Conservation (phyloP, 2,113 vertebrate genomes). For the Eulemur macaco region DNA sequence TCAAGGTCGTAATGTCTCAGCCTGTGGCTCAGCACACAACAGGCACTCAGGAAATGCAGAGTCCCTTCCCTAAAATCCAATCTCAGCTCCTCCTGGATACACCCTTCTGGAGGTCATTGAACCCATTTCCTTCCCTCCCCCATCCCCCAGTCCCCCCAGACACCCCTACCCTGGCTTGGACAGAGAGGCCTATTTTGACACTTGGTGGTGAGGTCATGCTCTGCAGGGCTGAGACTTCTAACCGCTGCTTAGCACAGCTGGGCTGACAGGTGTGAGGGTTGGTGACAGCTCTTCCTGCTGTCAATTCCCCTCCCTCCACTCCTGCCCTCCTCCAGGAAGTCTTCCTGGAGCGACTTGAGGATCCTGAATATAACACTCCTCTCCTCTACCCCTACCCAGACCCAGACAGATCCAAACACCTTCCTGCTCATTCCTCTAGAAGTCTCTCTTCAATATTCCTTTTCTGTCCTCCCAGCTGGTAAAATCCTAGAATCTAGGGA, state of each 20-base stretch:
- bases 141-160: neutral
- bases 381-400: neutral
- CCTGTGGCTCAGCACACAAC: neutral
- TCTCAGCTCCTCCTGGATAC: slow-evolving; percentile 40
- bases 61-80: slow-evolving; percentile 87
- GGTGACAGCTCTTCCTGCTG: neutral
- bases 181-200: slow-evolving; percentile 61
- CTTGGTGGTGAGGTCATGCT: slow-evolving; percentile 39
- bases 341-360: slow-evolving; percentile 1
- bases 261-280: slow-evolving; percentile 59
- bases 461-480: neutral
- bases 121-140: slow-evolving; percentile 29
- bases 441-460: neutral
- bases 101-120: neutral
- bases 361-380: neutral
- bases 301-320: neutral
- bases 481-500: neutral
- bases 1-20: neutral
- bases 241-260: slow-evolving; percentile 71
- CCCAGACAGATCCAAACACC: neutral
- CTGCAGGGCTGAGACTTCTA: neutral
- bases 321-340: slow-evolving; percentile 51
- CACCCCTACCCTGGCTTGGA: neutral
- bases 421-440: neutral
- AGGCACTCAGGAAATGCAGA: slow-evolving; percentile 85